A percentile compares a stretch with the other conserved stretches of the same genome.
Evolutionary conservation across 2,113 vertebrate species (phyloP).

Genomic region (Canis aureus): DNA sequence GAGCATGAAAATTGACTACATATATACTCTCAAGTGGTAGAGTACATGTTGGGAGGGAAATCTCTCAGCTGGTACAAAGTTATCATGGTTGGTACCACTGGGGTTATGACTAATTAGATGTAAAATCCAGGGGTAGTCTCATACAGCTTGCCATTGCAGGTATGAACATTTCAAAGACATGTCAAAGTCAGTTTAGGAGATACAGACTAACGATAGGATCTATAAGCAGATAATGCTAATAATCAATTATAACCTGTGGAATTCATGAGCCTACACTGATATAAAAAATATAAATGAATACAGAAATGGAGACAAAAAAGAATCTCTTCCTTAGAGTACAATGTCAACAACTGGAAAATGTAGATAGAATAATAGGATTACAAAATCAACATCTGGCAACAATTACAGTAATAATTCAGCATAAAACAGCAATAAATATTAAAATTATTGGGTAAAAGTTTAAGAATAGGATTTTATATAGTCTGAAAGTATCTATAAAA

Average conservation of each 20-base stretch:
- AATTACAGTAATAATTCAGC: constrained; percentile 2
- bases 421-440: background rate
- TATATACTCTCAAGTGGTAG: background rate
- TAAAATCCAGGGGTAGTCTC: background rate
- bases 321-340: background rate
- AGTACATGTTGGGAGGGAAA: background rate
- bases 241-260: background rate
- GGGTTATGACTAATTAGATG: background rate
- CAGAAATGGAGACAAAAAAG: background rate
- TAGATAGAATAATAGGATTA: background rate
- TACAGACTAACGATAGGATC: background rate
- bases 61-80: background rate
- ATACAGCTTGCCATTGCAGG: background rate
- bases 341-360: background rate
- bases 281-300: background rate
- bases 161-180: background rate
- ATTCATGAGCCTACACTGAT: background rate
- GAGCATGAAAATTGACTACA: background rate
- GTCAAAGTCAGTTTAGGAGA: background rate
- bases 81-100: background rate
- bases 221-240: background rate
- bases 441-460: background rate
- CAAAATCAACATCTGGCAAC: background rate
- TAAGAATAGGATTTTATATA: background rate
- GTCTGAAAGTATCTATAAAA: background rate